Conservation (phyloP, 2,113 vertebrate genomes). For the Haplochromis burtoni region DNA sequence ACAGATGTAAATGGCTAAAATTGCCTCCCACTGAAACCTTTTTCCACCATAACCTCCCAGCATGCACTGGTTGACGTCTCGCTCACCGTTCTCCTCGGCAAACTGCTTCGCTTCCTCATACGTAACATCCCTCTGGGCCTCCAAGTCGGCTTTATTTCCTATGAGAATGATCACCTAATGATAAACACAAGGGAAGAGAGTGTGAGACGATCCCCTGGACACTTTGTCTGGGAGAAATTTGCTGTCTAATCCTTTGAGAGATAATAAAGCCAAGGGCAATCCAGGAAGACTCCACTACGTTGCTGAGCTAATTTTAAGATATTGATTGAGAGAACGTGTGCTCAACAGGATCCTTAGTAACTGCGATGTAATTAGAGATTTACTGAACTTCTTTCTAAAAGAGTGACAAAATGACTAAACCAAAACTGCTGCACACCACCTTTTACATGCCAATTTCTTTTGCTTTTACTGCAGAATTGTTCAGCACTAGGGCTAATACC, state of each 20-base stretch:
- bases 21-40: background rate
- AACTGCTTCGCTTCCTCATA: conserved; percentile 99
- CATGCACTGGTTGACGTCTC: conserved; percentile 64
- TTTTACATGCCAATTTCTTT: background rate
- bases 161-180: conserved; percentile 97
- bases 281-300: background rate
- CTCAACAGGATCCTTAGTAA: background rate
- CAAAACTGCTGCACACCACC: background rate
- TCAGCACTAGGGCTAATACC: background rate
- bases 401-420: background rate
- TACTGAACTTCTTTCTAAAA: background rate
- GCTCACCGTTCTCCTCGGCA: conserved; percentile 94
- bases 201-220: background rate
- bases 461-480: background rate
- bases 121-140: conserved; percentile 96
- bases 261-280: background rate
- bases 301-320: background rate
- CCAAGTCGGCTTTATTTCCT: conserved; percentile 98
- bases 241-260: background rate
- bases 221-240: background rate
- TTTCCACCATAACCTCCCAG: conserved; percentile 25
- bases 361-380: background rate
- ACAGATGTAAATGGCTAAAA: background rate
- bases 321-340: background rate
- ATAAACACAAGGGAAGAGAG: background rate